Evolutionary conservation across 2,113 vertebrate genomes (phyloP), one percentile per base, ranked within the genome.

Genomic region (Scortum barcoo): DNA sequence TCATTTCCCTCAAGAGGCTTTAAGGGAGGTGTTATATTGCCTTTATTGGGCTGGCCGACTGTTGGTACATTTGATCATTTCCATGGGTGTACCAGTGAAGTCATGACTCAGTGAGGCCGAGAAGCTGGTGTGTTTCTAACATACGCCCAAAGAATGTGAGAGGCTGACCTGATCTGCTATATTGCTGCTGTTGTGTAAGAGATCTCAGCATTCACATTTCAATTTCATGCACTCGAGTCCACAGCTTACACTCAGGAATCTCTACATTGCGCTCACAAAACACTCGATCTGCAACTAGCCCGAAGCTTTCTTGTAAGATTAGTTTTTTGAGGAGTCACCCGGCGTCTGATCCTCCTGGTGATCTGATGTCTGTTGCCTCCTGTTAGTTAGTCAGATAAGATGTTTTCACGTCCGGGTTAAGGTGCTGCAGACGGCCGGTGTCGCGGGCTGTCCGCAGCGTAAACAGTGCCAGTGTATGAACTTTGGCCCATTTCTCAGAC

Each of bases 401-500:
- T 54, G 62, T 78, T 70, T 75, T 51, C 38, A 54, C 24, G 6
- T 44, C 62, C 7, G 7, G 61, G 42, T 80, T 33, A 66, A 70
- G 72, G 54, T 38, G 50, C 50, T 33, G 69, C 9, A 38, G 80
- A 77, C 78, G 57, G 80, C 54, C 61, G 42, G 57, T 71, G 54
- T 76, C 58, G 19, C 71, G 42, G 76, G 56, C 57, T 48, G 72
- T 81, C 71, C 80, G 46, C 71, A 81, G 40, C 33, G 66, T 63
- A 63, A 76, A 22, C 78, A 66, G 51, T 42, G 71, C 80, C 66
- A 70, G 24, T 69, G 84, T 72, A 11, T 93, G 85, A 92, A 91
- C 87, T 93, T 89, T 91, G 80, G 38, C 88, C 86, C 63, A 73
- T 84, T 86, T 92, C 77, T 80, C 74, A 83, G 80, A 42, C 38